phyloP scores from a whole-genome alignment of 2,113 vertebrate species.

The Choloepus hoffmanni region DNA sequence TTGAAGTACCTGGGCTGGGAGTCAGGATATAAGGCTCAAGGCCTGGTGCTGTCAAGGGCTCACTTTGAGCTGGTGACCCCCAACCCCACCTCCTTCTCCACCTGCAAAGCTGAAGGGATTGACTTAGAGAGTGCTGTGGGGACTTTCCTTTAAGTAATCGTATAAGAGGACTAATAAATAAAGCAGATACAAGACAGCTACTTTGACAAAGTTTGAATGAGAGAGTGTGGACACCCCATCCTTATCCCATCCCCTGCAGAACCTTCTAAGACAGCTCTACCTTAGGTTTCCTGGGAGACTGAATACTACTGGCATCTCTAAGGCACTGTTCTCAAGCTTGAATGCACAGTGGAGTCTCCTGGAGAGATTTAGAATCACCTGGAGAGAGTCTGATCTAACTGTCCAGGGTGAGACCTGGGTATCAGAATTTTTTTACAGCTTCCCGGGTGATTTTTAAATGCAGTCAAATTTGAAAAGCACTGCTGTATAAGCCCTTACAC shows the following conservation, averaged over 20 bases:
- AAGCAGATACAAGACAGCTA: not conserved
- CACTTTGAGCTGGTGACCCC: not conserved
- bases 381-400: not conserved
- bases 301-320: rapidly evolving
- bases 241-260: rapidly evolving
- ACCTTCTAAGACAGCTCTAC: not conserved
- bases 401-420: not conserved
- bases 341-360: not conserved
- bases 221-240: not conserved
- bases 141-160: not conserved
- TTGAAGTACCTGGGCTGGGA: not conserved
- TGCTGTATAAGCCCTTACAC: no score
- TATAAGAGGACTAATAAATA: not conserved
- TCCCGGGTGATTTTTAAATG: not conserved
- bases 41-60: not conserved
- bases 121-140: not conserved
- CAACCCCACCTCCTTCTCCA: not conserved
- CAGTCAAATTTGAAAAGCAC: not conserved
- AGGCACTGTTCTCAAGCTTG: not conserved
- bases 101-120: not conserved
- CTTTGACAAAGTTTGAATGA: not conserved
- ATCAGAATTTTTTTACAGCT: no score
- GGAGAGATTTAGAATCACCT: not conserved
- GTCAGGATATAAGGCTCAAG: not conserved
- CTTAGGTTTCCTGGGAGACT: not conserved